Evolutionary conservation across 2,888 invertebrate species (phyloP).

Genomic region (Apantesis nais): DNA sequence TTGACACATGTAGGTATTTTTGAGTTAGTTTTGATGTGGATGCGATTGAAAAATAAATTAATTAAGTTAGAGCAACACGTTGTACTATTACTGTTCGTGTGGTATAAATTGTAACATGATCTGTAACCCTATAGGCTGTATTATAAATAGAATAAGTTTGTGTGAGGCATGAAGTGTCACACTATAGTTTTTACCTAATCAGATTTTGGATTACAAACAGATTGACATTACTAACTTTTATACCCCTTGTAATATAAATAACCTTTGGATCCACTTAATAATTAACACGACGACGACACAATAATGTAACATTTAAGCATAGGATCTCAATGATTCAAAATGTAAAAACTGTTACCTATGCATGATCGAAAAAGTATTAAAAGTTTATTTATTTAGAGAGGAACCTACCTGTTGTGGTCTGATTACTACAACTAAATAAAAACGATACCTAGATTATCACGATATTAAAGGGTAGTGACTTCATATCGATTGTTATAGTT

Average conservation of each 20-base stretch:
- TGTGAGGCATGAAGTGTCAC: background rate
- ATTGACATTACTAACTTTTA: too few relatives aligned
- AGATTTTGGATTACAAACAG: too few relatives aligned
- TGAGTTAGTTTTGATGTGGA: background rate
- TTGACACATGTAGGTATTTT: background rate
- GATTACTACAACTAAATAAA: background rate
- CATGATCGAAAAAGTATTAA: background rate
- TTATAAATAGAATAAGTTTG: background rate
- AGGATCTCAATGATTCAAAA: too few relatives aligned
- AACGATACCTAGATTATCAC: background rate
- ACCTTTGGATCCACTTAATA: too few relatives aligned
- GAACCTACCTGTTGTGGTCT: background rate
- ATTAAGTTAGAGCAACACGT: background rate
- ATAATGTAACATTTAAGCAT: too few relatives aligned
- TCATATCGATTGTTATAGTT: background rate
- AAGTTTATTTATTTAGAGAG: background rate
- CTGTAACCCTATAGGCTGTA: too few relatives aligned
- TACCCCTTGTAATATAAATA: too few relatives aligned
- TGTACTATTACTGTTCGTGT: background rate
- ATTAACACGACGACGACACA: too few relatives aligned
- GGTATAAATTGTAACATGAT: too few relatives aligned
- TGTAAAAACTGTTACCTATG: too few relatives aligned
- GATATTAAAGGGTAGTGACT: background rate
- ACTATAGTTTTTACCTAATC: background rate
- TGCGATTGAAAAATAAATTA: background rate